These are phyloP conservation scores for Typhlichthys eigenmanni DNA, from an alignment of 2,797 vertebrate genomes.

Conservation along the genomic window DNA sequence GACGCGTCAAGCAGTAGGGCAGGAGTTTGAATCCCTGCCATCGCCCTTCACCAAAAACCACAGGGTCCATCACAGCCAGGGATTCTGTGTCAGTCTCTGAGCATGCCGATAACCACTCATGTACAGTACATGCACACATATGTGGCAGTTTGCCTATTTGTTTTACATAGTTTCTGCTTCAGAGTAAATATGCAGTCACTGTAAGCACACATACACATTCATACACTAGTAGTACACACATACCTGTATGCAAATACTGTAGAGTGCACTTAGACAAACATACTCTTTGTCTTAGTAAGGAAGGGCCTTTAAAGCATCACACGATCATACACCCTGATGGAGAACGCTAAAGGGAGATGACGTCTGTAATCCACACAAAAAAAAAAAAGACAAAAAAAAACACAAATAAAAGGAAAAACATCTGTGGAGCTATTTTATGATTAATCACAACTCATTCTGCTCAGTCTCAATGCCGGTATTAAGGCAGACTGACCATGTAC, in stretches of 20 bases:
- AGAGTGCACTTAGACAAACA: too few relatives aligned
- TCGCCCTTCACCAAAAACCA: constrained; percentile 67
- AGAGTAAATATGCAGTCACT: background rate
- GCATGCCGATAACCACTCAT: constrained; percentile 22
- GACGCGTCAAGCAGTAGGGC: constrained; percentile 59
- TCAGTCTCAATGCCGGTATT: constrained; percentile 57
- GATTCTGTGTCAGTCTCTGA: constrained; percentile 63
- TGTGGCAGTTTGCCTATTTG: background rate
- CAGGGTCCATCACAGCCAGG: constrained; percentile 56
- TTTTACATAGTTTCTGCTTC: too few relatives aligned
- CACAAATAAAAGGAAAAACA: constrained; percentile 41
- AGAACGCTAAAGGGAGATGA: constrained; percentile 54
- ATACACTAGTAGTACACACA: too few relatives aligned
- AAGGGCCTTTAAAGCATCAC: background rate
- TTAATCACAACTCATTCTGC: constrained; percentile 64
- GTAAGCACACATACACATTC: background rate
- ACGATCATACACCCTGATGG: constrained; percentile 10
- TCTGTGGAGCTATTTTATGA: constrained; percentile 42
- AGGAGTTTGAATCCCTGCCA: constrained; percentile 53
- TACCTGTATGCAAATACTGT: background rate
- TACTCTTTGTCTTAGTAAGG: background rate
- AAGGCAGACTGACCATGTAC: constrained; percentile 35
- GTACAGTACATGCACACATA: constrained; percentile 7
- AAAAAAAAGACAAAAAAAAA: constrained; percentile 43
- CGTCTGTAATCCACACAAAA: constrained; percentile 56